Conservation (phyloP, 2,888 invertebrate species). For the Ischnus inquisitorius region DNA sequence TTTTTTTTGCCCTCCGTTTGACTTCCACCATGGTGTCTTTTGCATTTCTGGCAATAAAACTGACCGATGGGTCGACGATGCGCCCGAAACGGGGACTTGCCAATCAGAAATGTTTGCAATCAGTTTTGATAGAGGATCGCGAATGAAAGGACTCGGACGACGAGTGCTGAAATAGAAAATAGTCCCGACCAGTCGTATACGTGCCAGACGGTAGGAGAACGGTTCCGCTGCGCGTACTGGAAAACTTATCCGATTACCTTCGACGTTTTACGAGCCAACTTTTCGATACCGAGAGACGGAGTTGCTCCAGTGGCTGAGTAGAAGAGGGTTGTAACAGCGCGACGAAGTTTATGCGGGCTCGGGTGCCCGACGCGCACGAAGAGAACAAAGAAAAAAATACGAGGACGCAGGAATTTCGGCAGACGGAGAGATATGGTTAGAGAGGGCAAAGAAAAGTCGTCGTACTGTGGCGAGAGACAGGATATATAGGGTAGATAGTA, state of each 20-base stretch:
- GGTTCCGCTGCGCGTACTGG: conserved; percentile 30
- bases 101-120: conserved; percentile 10
- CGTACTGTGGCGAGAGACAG: conserved; percentile 31
- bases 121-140: conserved; percentile 14
- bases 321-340: conserved; percentile 34
- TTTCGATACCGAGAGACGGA: conserved; percentile 40
- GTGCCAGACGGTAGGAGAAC: conserved; percentile 16
- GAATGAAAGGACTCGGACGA: conserved; percentile 10
- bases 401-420: conserved; percentile 25
- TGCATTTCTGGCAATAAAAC: conserved; percentile 11
- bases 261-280: conserved; percentile 65
- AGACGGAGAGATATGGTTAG: conserved; percentile 19
- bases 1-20: not conserved
- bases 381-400: not conserved
- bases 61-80: not conserved
- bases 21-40: not conserved
- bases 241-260: conserved; percentile 66
- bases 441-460: conserved; percentile 46
- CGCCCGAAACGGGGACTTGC: no score
- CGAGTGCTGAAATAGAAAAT: conserved; percentile 46
- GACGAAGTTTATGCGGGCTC: conserved; percentile 18
- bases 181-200: conserved; percentile 12
- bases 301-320: conserved; percentile 4
- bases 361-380: not conserved
- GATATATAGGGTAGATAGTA: conserved; percentile 53